These are phyloP conservation scores for Stegana nigrithorax DNA, from an alignment of 2,888 invertebrate genomes.

Conservation along the genomic window DNA sequence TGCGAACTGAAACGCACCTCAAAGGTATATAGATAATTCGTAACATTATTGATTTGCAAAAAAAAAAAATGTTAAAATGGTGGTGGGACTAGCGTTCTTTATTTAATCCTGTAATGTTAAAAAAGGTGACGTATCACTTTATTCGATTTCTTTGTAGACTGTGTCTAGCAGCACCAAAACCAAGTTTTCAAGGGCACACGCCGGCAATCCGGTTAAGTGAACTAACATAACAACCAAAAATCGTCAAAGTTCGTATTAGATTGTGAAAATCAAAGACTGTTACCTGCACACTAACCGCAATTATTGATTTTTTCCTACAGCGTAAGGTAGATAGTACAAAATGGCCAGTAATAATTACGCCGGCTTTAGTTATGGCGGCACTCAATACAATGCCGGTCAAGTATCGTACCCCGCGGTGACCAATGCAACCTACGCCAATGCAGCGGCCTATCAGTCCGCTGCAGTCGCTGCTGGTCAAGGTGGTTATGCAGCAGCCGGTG, in stretches of 20 bases:
- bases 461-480: slow-evolving; percentile 71
- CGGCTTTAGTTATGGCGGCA: slow-evolving; percentile 93
- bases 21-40: too few species aligned
- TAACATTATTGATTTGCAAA: slow-evolving; percentile 8
- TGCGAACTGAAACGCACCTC: too few species aligned
- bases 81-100: neutral
- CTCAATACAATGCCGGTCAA: slow-evolving; percentile 80
- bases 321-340: slow-evolving; percentile 6
- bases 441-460: slow-evolving; percentile 86
- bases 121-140: neutral
- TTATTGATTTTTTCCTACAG: neutral
- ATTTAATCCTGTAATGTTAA: neutral
- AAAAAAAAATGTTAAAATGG: slow-evolving; percentile 1
- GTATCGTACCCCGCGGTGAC: slow-evolving; percentile 64
- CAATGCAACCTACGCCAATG: slow-evolving; percentile 83
- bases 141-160: neutral
- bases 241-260: neutral
- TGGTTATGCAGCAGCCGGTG: slow-evolving; percentile 71
- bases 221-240: neutral
- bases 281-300: too few species aligned
- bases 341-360: slow-evolving; percentile 87
- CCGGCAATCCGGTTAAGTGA: slow-evolving; percentile 5
- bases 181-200: neutral
- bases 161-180: neutral
- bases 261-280: too few species aligned